Percentiles rank a stretch among this genome's conserved stretches.
Evolutionary conservation across 2,888 invertebrate species (phyloP).

Genomic region (Dromius quadrimaculatus): DNA sequence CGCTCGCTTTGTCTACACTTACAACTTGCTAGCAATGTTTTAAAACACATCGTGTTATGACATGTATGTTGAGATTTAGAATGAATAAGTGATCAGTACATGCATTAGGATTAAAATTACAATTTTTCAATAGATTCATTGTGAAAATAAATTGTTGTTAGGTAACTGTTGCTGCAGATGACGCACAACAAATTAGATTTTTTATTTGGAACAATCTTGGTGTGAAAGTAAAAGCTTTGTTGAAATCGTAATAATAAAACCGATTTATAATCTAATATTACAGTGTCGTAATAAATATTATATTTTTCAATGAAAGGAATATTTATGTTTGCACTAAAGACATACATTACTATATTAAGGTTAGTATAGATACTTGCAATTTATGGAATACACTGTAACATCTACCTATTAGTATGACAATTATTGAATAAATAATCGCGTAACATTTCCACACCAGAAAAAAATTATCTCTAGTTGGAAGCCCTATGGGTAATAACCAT

Average conservation of each 20-base stretch:
- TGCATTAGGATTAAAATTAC: conserved; percentile 9
- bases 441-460: not conserved
- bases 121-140: not conserved
- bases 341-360: conserved; percentile 39
- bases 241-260: conserved; percentile 32
- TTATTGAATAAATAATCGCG: not conserved
- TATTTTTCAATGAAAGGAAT: conserved; percentile 18
- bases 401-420: conserved; percentile 22
- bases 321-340: conserved; percentile 12
- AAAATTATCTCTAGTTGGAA: too few species aligned
- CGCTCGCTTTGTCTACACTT: conserved; percentile 8
- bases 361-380: conserved; percentile 32
- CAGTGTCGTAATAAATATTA: conserved; percentile 34
- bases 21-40: not conserved
- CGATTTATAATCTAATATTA: conserved; percentile 34
- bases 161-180: conserved; percentile 11
- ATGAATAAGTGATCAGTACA: conserved; percentile 28
- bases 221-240: conserved; percentile 35
- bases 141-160: conserved; percentile 8
- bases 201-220: conserved; percentile 8
- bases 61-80: conserved; percentile 22
- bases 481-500: too few species aligned
- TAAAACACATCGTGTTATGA: conserved; percentile 9
- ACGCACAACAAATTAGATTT: conserved; percentile 33
- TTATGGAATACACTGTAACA: conserved; percentile 27